A percentile compares a stretch with the other conserved stretches of the same genome.
Conservation (phyloP, 2,113 vertebrate genomes). For the Narcine bancroftii region DNA sequence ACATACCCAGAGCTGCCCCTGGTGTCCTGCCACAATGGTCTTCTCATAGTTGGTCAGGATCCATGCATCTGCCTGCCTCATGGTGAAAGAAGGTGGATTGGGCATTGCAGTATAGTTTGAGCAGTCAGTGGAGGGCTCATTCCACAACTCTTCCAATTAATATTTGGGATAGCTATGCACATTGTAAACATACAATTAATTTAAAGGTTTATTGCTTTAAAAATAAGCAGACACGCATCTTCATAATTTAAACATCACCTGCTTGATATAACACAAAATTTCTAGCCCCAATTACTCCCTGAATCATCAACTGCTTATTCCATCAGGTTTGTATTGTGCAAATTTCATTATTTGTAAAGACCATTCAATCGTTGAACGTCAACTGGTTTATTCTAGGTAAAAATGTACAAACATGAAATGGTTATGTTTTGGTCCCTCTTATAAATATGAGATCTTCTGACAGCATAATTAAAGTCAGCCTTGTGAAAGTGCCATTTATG, state of each 20-base stretch:
- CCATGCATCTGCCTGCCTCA: not conserved
- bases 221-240: not conserved
- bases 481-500: not conserved
- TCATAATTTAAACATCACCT: not conserved
- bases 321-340: not conserved
- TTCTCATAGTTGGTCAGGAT: not conserved
- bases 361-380: not conserved
- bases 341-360: not conserved
- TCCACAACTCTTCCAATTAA: not conserved
- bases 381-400: not conserved
- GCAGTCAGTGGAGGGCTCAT: not conserved
- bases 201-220: not conserved
- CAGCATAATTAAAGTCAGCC: not conserved
- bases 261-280: not conserved
- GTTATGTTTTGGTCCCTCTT: not conserved
- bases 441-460: not conserved
- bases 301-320: not conserved
- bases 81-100: not conserved
- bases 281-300: not conserved
- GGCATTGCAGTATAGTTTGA: not conserved
- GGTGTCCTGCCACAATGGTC: not conserved
- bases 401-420: conserved; percentile 14
- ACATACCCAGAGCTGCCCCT: not conserved
- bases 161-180: not conserved
- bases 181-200: not conserved